Evolutionary conservation across 2,888 invertebrate species (phyloP).

Genomic region (Margaritifera margaritifera): DNA sequence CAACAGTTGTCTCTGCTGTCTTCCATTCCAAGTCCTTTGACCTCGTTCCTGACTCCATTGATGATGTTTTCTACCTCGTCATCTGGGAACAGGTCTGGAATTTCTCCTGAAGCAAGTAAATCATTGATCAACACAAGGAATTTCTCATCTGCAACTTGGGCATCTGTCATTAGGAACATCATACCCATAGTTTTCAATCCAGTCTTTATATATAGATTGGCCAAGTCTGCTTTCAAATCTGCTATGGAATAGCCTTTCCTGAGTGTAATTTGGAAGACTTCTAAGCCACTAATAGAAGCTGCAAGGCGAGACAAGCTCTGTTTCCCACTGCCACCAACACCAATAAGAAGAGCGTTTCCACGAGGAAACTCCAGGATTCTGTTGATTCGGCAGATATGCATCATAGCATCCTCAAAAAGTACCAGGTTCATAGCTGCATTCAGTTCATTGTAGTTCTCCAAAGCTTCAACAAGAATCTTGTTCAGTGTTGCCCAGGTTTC

Average conservation of each 20-base stretch:
- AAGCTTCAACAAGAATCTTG: constrained; percentile 89
- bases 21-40: constrained; percentile 84
- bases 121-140: constrained; percentile 96
- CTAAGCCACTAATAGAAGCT: constrained; percentile 94
- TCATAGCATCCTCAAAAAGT: constrained; percentile 97
- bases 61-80: constrained; percentile 97
- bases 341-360: constrained; percentile 94
- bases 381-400: constrained; percentile 93
- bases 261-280: constrained; percentile 93
- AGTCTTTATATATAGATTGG: constrained; percentile 89
- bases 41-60: constrained; percentile 80
- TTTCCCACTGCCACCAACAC: constrained; percentile 97
- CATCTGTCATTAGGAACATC: constrained; percentile 97
- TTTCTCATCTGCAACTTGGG: constrained; percentile 95
- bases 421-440: constrained; percentile 98
- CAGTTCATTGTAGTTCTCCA: constrained; percentile 94
- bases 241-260: constrained; percentile 90
- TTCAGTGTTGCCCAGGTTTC: constrained; percentile 85
- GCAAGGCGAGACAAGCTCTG: constrained; percentile 93
- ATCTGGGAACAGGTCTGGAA: constrained; percentile 94
- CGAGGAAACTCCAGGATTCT: constrained; percentile 94
- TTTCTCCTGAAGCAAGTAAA: constrained; percentile 94
- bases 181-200: constrained; percentile 95
- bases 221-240: constrained; percentile 88
- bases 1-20: constrained; percentile 97